Evolutionary conservation across 2,797 vertebrate genomes (phyloP).

Genomic region (Helostoma temminkii): DNA sequence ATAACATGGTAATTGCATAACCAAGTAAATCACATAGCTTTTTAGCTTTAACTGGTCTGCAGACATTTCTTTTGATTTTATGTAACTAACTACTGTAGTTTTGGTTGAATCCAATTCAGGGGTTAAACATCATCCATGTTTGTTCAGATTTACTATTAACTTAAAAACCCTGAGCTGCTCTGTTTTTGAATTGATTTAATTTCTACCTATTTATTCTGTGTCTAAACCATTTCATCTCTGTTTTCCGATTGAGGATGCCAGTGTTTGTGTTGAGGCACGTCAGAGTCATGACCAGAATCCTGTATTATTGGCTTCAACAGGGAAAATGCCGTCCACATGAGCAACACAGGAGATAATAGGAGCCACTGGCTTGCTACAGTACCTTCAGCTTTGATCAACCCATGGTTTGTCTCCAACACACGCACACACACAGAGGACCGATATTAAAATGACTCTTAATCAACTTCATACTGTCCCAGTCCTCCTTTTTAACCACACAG

Average conservation of each 20-base stretch:
- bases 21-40: background rate
- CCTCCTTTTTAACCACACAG: conserved; percentile 13
- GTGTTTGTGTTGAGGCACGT: conserved; percentile 35
- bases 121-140: too few species aligned
- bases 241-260: conserved; percentile 34
- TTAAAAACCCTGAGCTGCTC: too few species aligned
- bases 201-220: conserved; percentile 23
- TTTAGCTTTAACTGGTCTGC: too few species aligned
- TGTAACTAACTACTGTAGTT: conserved; percentile 29
- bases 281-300: too few species aligned
- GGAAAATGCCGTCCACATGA: too few species aligned
- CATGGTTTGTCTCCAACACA: conserved; percentile 7
- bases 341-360: conserved; percentile 54
- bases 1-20: conserved; percentile 10
- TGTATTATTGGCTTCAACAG: too few species aligned
- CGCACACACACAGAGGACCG: background rate
- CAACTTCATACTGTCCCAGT: conserved; percentile 23
- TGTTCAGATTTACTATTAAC: too few species aligned
- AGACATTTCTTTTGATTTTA: too few species aligned
- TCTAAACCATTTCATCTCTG: conserved; percentile 33
- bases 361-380: conserved; percentile 42
- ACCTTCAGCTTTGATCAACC: conserved; percentile 34
- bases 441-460: conserved; percentile 32
- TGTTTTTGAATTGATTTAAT: too few species aligned
- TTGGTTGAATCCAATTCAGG: too few species aligned